A percentile compares a stretch with the other conserved stretches of the same genome.
These are phyloP conservation scores for Coccyzus lansbergi DNA, from an alignment of 2,797 vertebrate species.

Conservation along the genomic window DNA sequence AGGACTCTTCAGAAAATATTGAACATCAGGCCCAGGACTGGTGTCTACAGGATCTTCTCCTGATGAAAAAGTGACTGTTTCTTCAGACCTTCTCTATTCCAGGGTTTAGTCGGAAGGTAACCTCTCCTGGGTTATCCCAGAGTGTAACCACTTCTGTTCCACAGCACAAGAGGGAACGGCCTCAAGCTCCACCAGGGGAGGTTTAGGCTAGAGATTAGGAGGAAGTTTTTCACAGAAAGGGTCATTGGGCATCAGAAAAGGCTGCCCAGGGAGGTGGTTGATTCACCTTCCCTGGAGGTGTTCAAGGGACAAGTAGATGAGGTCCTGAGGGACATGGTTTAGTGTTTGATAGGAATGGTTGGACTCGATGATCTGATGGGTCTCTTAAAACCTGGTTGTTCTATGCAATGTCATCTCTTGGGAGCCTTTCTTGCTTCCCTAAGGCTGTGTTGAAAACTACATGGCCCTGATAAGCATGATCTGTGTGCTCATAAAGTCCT, in stretches of 20 bases:
- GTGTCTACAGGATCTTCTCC: not conserved
- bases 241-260: no score
- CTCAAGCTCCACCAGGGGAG: no score
- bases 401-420: not conserved
- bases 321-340: no score
- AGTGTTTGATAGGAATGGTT: no score
- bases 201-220: no score
- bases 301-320: no score
- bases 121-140: not conserved
- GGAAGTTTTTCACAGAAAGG: no score
- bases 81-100: not conserved
- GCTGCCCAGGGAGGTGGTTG: no score
- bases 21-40: not conserved
- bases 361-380: no score
- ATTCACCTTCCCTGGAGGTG: no score
- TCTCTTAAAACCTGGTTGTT: no score
- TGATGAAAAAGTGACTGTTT: fast-evolving
- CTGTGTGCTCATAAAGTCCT: not conserved
- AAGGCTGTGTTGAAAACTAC: not conserved
- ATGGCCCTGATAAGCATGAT: not conserved
- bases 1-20: not conserved
- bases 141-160: not conserved
- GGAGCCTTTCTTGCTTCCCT: not conserved
- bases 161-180: no score
- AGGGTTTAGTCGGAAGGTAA: not conserved